These are phyloP conservation scores for Sylvia borin DNA, from an alignment of 2,797 vertebrate species.

Conservation along the genomic window DNA sequence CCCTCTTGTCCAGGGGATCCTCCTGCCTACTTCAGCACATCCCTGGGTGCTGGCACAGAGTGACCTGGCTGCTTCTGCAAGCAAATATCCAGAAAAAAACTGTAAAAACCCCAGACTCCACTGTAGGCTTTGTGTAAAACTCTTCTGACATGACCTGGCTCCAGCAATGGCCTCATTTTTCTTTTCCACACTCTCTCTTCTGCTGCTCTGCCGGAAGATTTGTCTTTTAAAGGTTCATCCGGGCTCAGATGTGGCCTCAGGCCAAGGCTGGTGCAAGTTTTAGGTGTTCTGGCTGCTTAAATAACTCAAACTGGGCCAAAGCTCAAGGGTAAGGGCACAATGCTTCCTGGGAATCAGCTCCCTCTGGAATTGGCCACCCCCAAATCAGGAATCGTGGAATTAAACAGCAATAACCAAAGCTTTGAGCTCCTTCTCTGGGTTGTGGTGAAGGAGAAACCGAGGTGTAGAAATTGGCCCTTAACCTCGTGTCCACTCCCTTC, in stretches of 20 bases:
- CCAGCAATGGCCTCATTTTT: not conserved
- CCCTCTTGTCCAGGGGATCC: rapidly evolving
- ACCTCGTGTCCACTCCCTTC: rapidly evolving
- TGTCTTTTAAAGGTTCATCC: not conserved
- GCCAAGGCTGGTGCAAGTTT: not conserved
- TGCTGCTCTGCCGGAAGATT: not conserved
- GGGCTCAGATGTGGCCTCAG: not conserved
- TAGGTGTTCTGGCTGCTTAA: not conserved
- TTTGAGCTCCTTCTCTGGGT: not conserved
- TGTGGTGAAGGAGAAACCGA: not conserved
- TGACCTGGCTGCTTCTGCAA: not conserved
- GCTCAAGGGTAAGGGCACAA: not conserved
- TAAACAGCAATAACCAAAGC: not conserved
- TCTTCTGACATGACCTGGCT: not conserved
- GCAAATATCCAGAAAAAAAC: not conserved
- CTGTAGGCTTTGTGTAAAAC: not conserved
- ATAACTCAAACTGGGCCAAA: not conserved
- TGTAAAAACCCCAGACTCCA: rapidly evolving
- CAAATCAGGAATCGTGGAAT: not conserved
- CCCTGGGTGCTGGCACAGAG: not conserved
- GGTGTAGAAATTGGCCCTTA: not conserved
- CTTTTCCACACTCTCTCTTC: not conserved
- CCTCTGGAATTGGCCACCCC: not conserved
- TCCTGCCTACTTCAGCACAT: not conserved
- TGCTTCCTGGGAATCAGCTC: not conserved